Conservation (phyloP, 2,888 invertebrate species). For the Harpalus rufipes region DNA sequence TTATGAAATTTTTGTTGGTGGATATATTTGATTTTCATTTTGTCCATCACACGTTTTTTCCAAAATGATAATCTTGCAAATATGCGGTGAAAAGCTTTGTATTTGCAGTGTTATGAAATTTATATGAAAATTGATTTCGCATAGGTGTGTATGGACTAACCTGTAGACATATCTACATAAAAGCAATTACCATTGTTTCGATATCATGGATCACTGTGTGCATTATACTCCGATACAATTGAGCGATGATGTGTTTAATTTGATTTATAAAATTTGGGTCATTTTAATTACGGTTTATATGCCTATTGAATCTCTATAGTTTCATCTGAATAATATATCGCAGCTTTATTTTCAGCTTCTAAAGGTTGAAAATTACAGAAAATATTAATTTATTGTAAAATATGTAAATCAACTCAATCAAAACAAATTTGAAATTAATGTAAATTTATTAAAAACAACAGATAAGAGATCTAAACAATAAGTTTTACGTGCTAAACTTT, state of each 20-base stretch:
- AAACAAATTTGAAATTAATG: neutral
- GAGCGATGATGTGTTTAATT: neutral
- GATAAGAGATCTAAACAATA: no score
- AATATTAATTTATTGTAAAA: neutral
- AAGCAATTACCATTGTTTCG: neutral
- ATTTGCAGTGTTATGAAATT: neutral
- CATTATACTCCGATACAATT: neutral
- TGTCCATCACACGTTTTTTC: neutral
- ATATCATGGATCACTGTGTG: neutral
- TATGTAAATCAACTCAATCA: neutral
- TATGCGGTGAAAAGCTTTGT: neutral
- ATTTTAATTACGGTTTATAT: neutral
- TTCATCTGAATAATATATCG: no score
- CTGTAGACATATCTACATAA: constrained; percentile 1
- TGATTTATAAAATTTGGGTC: neutral
- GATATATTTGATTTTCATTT: neutral
- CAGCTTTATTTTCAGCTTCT: neutral
- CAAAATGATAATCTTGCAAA: neutral
- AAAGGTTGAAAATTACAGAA: neutral
- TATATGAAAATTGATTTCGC: neutral
- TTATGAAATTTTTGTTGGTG: neutral
- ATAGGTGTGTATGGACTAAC: neutral
- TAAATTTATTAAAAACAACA: neutral
- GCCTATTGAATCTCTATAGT: no score
- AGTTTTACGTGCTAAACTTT: no score